Base-by-base conservation (phyloP, 2,888 invertebrate species). In the Sthenelais limicola region DNA sequence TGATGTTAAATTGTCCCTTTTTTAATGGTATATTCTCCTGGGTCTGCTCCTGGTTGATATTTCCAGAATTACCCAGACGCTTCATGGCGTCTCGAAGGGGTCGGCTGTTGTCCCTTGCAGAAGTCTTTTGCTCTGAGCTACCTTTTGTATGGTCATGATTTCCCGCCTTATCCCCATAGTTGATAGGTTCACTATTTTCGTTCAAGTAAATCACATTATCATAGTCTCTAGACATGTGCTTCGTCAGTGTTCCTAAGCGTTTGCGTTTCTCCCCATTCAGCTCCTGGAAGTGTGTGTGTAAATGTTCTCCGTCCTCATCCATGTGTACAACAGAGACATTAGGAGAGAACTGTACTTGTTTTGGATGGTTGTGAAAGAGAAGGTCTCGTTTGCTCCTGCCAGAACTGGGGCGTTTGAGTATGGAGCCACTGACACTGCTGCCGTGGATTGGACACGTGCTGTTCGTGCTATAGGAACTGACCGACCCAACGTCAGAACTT, bases 271-370 rank as follows among this genome's bases (percentile, higher is more conserved):
- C 66, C 5, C 33, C 32, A 30, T 52, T 56, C 33, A 72, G 68
- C 35, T 67, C 32, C 30, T 68, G 56, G 48, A 21, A 56, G 33
- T 49, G 38, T 3, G 68, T 47, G 24, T 24, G 30, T 7, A 68
- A 52, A 49, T 54, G 32, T 18, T 54, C 56, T 1, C 73, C 73
- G n/a, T 69, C 69, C 26, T 73, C 73, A 35, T 33, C 47, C 69
- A 73, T 68, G 18, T 43, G 49, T n/a, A 58, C 30, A 15, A 73
- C 73, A 1, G 73, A 70, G 33, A 73, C 73, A 47, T 69, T 47
- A 15, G 54, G 32, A 30, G 33, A 28, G 69, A 73, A 73, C 56
- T 73, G 54, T 12, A 73, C 73, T 38, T 58, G 58, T 35, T 35
- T 32, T 4, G 32, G 32, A 21, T 3, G 33, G n/a, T 35, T 5